Evolutionary conservation across 2,888 invertebrate genomes (phyloP).

Genomic region (Lithophane semibrunnea): DNA sequence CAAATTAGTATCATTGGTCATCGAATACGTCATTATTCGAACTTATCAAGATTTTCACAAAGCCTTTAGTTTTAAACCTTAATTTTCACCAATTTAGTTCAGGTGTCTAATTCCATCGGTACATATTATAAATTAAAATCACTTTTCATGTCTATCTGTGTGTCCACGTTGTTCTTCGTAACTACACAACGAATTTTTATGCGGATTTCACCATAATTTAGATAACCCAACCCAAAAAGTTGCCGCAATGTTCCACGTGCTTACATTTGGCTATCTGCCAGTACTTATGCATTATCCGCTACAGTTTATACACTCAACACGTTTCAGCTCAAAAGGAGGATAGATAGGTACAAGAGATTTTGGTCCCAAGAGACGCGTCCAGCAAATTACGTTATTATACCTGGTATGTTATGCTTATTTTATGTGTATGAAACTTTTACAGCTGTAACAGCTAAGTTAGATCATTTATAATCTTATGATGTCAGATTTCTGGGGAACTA

Average conservation of each 20-base stretch:
- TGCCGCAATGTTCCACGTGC: not conserved
- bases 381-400: constrained; percentile 1
- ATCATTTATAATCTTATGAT: not conserved
- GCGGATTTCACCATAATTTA: not conserved
- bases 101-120: too few relatives aligned
- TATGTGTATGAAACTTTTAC: constrained; percentile 15
- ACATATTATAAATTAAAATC: not conserved
- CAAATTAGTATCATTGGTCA: not conserved
- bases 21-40: not conserved
- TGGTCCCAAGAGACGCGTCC: constrained; percentile 22
- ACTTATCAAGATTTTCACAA: not conserved
- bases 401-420: constrained; percentile 7
- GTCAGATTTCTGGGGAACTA: not conserved
- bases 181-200: not conserved
- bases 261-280: constrained; percentile 36
- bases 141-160: not conserved
- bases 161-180: not conserved
- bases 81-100: not conserved
- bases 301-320: constrained; percentile 31
- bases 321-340: constrained; percentile 30
- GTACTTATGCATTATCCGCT: constrained; percentile 15
- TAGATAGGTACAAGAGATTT: not conserved
- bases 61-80: not conserved
- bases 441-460: not conserved
- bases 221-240: not conserved